Base-by-base conservation (phyloP, 2,797 vertebrate species). In the Tenualosa thibaudeaui region DNA sequence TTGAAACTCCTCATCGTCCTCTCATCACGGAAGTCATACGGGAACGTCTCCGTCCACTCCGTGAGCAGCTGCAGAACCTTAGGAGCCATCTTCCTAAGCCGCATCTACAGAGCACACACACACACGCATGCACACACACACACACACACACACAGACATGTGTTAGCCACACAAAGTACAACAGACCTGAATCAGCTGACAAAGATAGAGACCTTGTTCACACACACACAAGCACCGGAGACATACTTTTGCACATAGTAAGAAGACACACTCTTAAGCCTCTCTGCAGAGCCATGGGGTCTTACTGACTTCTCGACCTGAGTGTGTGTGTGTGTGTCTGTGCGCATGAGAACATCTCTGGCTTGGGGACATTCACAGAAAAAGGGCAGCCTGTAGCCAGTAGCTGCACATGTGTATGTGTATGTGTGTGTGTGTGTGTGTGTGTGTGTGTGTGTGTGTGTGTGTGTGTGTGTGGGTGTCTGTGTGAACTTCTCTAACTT, bases 41-140 rank as follows among this genome's bases (percentile, higher is more conserved):
- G 96, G 91, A 99, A 99, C 0, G 97, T 99, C 89, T 99, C 97
- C 0, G 97, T 98, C 98, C 98, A 99, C 89, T 99, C 97, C 0
- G 96, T 96, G 89, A 99, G 90, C 86, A 99, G 89, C 91, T 98
- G 98, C 0, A 98, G 93, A 86, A 99, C 93, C 94, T 97, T 99
- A 0, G 98, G 97, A 26, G 97, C 95, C 22, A 97, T 96, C 92
- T 97, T 98, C 87, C 92, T 93, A 81, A 96, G 90, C 89, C 95
- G 92, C 82, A 92, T 95, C 97, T 99, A 83, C n/a, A 88, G 81
- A 84, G 12, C n/a, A 15, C 82, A 83, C 54, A 60, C 13, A 75
- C 68, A 75, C 68, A 75, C 65, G 40, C 68, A 68, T 24, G 40
- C 68, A 40, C 31, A 65, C 54, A 43, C 56, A 54, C 9, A 58